phyloP scores from a whole-genome alignment of 2,888 invertebrate genomes.

The Mellilla xanthometata region DNA sequence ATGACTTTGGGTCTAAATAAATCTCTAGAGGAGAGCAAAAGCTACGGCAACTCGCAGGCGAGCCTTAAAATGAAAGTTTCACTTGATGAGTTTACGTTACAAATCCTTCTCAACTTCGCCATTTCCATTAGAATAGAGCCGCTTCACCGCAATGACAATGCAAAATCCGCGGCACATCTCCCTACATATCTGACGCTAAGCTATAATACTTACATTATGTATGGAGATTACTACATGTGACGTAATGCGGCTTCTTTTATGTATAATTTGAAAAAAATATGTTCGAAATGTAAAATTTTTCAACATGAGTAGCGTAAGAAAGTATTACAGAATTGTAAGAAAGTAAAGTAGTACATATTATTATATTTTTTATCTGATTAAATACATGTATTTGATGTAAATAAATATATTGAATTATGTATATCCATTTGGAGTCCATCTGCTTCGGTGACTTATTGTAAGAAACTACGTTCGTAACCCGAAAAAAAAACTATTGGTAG shows the following conservation, averaged over 20 bases:
- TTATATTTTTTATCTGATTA: no score
- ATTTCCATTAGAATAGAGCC: conserved; percentile 33
- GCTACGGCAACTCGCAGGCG: conserved; percentile 10
- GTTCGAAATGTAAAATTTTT: no score
- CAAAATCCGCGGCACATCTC: conserved; percentile 18
- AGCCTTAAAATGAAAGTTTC: conserved; percentile 29
- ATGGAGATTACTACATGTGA: conserved; percentile 1
- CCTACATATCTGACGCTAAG: conserved; percentile 3
- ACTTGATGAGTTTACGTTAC: conserved; percentile 31
- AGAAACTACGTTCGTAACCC: no score
- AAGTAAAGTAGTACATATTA: no score
- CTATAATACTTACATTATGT: background rate
- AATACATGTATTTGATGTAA: no score
- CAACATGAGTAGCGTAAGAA: no score
- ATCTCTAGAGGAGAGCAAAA: conserved; percentile 5
- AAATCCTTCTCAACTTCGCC: conserved; percentile 34
- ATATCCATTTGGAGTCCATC: no score
- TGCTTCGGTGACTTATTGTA: no score
- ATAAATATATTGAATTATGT: no score
- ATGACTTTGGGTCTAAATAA: conserved; percentile 4
- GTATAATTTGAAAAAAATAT: no score
- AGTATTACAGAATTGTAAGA: no score
- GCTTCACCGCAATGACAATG: conserved; percentile 30
- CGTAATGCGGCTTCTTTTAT: conserved; percentile 19
- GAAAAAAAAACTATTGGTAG: no score